phyloP scores from a whole-genome alignment of 2,113 vertebrate species.

The Ivindomyrus marchei region DNA sequence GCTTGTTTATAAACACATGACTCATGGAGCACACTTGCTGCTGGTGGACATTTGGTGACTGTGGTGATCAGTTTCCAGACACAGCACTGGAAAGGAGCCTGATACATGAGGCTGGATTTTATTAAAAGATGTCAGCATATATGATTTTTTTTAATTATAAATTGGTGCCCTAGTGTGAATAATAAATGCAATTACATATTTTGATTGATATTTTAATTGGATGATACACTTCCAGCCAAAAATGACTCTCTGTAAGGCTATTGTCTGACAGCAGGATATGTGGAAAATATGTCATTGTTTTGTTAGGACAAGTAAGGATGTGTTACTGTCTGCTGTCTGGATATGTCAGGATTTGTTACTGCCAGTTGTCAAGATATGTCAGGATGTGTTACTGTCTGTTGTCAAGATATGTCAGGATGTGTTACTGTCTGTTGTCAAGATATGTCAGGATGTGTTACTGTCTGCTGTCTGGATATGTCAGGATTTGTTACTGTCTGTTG shows the following conservation, averaged over 20 bases:
- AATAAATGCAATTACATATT: not conserved
- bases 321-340: not conserved
- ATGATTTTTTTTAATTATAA: not conserved
- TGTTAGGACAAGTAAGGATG: not conserved
- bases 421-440: not conserved
- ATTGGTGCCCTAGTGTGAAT: not conserved
- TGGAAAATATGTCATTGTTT: not conserved
- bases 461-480: not conserved
- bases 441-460: not conserved
- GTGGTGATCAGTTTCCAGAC: not conserved
- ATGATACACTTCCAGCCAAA: not conserved
- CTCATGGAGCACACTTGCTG: not conserved
- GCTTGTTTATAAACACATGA: not conserved
- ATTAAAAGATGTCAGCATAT: not conserved
- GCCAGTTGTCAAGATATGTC: not conserved
- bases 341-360: not conserved
- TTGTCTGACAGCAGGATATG: not conserved
- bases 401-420: not conserved
- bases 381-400: not conserved
- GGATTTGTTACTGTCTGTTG: not conserved
- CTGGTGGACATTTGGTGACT: not conserved
- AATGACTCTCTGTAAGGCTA: not conserved
- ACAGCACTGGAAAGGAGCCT: not conserved
- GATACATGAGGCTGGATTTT: not conserved
- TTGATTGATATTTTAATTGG: not conserved